Evolutionary conservation across 2,888 invertebrate species (phyloP).

Genomic region (Rhopalosiphum nymphaeae): DNA sequence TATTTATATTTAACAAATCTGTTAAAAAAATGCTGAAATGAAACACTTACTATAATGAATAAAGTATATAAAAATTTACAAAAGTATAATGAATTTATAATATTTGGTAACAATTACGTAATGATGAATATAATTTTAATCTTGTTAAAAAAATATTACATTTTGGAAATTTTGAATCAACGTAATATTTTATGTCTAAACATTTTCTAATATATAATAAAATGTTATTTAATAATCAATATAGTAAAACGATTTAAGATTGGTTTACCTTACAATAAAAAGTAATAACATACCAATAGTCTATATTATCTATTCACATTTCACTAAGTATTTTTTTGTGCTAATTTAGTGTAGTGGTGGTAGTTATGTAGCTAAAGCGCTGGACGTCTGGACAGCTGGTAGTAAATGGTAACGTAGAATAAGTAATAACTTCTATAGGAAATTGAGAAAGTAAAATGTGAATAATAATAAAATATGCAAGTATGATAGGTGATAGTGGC

Average conservation of each 20-base stretch:
- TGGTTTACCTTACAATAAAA: not conserved
- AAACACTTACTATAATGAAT: not conserved
- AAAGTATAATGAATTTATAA: not conserved
- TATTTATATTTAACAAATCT: not conserved
- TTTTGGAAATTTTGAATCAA: not conserved
- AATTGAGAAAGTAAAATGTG: no score
- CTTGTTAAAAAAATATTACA: not conserved
- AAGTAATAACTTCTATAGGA: no score
- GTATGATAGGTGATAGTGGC: no score
- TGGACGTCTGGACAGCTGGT: not conserved
- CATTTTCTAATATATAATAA: no score
- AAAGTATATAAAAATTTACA: not conserved
- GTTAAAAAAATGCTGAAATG: not conserved
- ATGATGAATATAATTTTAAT: not conserved
- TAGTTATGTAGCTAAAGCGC: not conserved
- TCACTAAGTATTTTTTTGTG: not conserved
- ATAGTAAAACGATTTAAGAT: not conserved
- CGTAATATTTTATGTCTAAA: no score
- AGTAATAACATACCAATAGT: not conserved
- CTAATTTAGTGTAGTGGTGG: not conserved
- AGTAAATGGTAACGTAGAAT: not conserved
- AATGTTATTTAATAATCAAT: not conserved
- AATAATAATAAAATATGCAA: no score
- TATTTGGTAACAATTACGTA: not conserved
- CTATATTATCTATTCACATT: not conserved